These are phyloP conservation scores for Emys orbicularis DNA, from an alignment of 2,797 vertebrate genomes.

Conservation along the genomic window DNA sequence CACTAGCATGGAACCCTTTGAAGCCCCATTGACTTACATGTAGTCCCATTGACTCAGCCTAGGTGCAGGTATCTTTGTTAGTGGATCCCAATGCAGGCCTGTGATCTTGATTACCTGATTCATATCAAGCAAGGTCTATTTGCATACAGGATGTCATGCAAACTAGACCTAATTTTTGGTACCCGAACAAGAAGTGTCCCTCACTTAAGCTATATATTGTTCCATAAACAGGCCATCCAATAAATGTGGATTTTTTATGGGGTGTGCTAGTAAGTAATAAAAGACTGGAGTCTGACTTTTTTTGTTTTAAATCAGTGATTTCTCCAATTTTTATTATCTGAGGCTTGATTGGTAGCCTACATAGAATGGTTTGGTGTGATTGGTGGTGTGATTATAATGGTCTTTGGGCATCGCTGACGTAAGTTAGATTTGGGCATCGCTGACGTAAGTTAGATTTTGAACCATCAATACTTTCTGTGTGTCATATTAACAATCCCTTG, in stretches of 20 bases:
- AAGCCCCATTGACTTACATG: too few relatives aligned
- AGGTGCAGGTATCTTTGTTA: neutral
- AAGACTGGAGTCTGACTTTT: neutral
- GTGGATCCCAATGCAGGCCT: neutral
- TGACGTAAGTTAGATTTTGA: neutral
- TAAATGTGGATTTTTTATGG: too few relatives aligned
- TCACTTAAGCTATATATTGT: too few relatives aligned
- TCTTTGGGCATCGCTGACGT: neutral
- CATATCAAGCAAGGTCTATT: neutral
- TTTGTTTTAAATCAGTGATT: neutral
- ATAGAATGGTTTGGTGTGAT: neutral
- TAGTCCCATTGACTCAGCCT: too few relatives aligned
- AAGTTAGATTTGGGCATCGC: neutral
- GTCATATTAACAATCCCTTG: neutral
- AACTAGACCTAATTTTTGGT: neutral
- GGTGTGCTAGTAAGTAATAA: neutral
- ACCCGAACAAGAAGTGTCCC: neutral
- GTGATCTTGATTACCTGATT: neutral
- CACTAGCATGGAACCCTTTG: neutral
- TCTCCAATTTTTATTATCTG: neutral
- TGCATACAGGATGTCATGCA: neutral
- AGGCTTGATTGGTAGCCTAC: neutral
- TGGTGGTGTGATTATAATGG: neutral
- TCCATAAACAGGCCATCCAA: too few relatives aligned
- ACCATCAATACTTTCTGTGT: neutral